Percentiles rank a stretch among this genome's conserved stretches.
phyloP scores from a whole-genome alignment of 2,797 vertebrate genomes.

The Trachurus trachurus region DNA sequence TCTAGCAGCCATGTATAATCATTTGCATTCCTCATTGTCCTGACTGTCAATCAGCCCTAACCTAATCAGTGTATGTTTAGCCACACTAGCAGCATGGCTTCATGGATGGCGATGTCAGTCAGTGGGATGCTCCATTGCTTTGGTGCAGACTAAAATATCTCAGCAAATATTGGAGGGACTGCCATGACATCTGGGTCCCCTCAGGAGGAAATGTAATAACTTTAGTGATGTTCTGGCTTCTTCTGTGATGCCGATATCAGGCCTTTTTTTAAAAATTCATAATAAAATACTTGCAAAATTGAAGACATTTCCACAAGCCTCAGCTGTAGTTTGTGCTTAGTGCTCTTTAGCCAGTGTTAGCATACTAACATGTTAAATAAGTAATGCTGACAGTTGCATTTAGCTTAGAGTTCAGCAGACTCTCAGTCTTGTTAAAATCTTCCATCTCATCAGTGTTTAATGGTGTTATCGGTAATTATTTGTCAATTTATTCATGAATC shows the following conservation, averaged over 20 bases:
- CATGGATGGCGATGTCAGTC: neutral
- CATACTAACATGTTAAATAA: neutral
- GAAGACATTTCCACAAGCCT: neutral
- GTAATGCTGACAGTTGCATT: neutral
- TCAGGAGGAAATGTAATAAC: neutral
- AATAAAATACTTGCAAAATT: neutral
- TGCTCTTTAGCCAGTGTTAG: neutral
- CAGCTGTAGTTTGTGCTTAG: neutral
- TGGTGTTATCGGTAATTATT: neutral
- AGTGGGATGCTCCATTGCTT: neutral
- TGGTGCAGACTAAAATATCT: neutral
- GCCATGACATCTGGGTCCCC: neutral
- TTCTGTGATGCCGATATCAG: neutral
- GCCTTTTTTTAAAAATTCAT: neutral
- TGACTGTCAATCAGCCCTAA: constrained; percentile 1
- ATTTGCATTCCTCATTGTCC: constrained; percentile 5
- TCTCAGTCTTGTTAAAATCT: neutral
- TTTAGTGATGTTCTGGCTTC: neutral
- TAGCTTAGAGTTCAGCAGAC: neutral
- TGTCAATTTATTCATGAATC: constrained; percentile 8
- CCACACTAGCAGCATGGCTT: neutral
- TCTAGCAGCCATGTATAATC: neutral
- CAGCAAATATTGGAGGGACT: neutral
- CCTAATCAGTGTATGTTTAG: neutral
- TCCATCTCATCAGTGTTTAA: neutral